Evolutionary conservation across 2,113 vertebrate species (phyloP), one percentile per base, ranked within the genome.

Genomic region (Mohoua ochrocephala): DNA sequence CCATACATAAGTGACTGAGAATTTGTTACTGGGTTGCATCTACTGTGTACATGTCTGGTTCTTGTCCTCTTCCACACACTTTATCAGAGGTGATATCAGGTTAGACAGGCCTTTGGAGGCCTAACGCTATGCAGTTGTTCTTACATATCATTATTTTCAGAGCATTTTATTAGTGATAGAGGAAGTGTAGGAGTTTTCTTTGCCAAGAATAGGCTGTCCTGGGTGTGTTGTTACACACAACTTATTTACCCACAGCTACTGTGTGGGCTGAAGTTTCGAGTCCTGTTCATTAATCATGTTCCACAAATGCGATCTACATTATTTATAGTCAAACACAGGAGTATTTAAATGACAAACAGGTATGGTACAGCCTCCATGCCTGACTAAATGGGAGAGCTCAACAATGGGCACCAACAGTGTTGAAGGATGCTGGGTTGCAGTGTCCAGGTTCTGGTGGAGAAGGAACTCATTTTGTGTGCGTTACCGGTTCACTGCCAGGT

Each of bases 231-330:
- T 93, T 75, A 64, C 22, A 65, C 30, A 83, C 53, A 84, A 81
- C 74, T 87, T 89, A 91, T 89, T 97, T 95, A 95, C 92, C 84
- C 85, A 93, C 59, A 86, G 82, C 95, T 86, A 63, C 82, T 64
- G 71, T 95, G 85, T 95, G 92, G 93, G 87, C 64, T 86, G 84
- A 67, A 95, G 85, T 96, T 91, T 95, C 15, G 11, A 94, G 83
- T 94, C 33, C 3, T 89, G 45, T 88, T 94, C 68, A 37, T 88
- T 93, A 81, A 89, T 90, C 83, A 81, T 41, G 53, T 91, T 94
- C 69, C 76, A 56, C 76, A 84, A 96, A 76, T 80, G 53, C 14
- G 2, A 81, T 84, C 68, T 84, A 27, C 22, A 2, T 65, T 91
- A 91, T 94, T 95, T 94, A 41, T 94, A 91, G 89, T 87, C 70